Evolutionary conservation across 2,797 vertebrate species (phyloP), one percentile per base, ranked within the genome.

Genomic region (Monodelphis domestica): DNA sequence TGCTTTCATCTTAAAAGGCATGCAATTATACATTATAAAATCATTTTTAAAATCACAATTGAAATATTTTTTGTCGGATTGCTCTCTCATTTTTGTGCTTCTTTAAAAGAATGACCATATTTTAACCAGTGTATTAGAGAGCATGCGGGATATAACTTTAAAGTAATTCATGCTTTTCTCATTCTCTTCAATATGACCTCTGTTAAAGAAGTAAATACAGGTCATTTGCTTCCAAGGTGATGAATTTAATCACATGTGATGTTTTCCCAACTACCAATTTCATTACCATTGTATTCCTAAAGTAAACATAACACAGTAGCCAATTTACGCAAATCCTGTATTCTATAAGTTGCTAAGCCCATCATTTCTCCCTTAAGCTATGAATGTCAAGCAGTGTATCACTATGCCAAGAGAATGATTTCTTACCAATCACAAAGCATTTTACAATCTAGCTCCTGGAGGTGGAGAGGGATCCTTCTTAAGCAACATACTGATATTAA

Each of bases 241-340:
- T 89, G 17, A 12, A 89, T 59, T 53, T 90, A 89, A 29, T 93
- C 59, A 87, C 78, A 59, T 91, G 0, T 30, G 51, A 87, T 7
- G 7, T 1, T 87, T 24, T 54, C 1, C 45, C 91, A 94, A 17
- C 55, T 90, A 26, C 33, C 54, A 12, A 59, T 89, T 55, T 88
- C 55, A 5, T 57, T 91, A 55, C 53, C 5, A 2, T 88, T 94
- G n/a, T 78, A 50, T 55, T 70, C 57, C 52, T 93, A 91, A 90
- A 88, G 88, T 53, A 93, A 88, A 0, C 15, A 90, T 3, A 17
- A n/a, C 11, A 28, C 30, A 53, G 3, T 91, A 53, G n/a, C 30
- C 15, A 89, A 30, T 56, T 24, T 90, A 2, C 30, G 90, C 29
- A 91, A 94, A 56, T 26, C 0, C 3, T 54, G 91, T n/a, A 5